Percentiles rank a stretch among this genome's conserved stretches.
Conservation (phyloP, 2,113 vertebrate genomes). For the Redunca redunca region DNA sequence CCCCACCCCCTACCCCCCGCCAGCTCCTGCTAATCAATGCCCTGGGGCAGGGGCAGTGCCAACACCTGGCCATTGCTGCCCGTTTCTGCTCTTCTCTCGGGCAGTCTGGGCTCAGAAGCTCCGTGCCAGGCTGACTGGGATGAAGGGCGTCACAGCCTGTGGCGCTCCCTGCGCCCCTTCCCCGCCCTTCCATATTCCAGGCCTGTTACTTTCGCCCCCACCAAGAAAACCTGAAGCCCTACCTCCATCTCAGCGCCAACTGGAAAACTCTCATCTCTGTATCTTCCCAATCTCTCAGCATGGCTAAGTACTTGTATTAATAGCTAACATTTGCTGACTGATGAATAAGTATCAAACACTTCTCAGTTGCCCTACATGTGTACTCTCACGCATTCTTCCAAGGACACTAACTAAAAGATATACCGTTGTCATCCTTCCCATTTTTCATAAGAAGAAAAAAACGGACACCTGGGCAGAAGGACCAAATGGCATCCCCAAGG, state of each 20-base stretch:
- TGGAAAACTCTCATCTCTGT: not conserved
- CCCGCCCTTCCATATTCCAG: not conserved
- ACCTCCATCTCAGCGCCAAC: not conserved
- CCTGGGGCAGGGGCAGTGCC: not conserved
- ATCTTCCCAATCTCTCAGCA: not conserved
- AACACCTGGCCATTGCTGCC: not conserved
- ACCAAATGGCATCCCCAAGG: not conserved
- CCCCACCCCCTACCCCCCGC: not conserved
- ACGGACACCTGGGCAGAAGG: not conserved
- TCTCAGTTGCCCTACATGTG: not conserved
- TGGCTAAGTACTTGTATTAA: not conserved
- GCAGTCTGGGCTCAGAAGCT: not conserved
- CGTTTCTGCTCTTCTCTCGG: not conserved
- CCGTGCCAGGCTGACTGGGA: not conserved
- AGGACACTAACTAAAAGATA: not conserved
- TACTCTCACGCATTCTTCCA: not conserved
- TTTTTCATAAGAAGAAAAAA: not conserved
- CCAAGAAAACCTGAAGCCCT: not conserved
- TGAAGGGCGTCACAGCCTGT: not conserved
- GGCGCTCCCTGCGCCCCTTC: not conserved
- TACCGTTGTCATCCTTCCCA: not conserved
- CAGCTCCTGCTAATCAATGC: not conserved
- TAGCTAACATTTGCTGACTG: not conserved
- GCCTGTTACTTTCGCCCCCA: not conserved
- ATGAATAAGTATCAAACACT: not conserved